Conservation (phyloP, 2,888 invertebrate genomes). For the Caenorhabditis sulstoni region DNA sequence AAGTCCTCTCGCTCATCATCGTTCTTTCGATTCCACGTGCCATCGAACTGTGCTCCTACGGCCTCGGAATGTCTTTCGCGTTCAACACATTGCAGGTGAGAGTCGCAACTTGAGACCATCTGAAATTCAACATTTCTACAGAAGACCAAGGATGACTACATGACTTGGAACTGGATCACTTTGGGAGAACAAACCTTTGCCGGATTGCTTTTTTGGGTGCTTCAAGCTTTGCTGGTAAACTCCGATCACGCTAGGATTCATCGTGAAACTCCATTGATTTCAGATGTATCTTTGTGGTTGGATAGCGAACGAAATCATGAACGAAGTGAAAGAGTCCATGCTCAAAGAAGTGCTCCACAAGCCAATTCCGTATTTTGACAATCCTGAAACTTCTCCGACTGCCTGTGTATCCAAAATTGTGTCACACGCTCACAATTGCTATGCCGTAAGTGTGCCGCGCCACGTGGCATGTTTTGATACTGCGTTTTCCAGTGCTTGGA, state of each 20-base stretch:
- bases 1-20: conserved; percentile 25
- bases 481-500: conserved; percentile 62
- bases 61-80: conserved; percentile 56
- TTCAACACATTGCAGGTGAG: conserved; percentile 32
- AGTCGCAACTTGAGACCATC: no score
- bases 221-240: conserved; percentile 33
- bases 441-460: conserved; percentile 36
- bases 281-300: conserved; percentile 61
- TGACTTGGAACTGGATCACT: conserved; percentile 49
- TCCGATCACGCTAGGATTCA: no score
- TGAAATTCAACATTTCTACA: neutral
- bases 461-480: neutral
- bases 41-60: conserved; percentile 51
- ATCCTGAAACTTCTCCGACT: conserved; percentile 50
- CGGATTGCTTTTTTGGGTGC: conserved; percentile 34
- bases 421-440: conserved; percentile 49
- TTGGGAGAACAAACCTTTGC: conserved; percentile 38
- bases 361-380: conserved; percentile 60
- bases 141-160: conserved; percentile 44
- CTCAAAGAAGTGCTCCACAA: conserved; percentile 52
- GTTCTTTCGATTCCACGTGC: conserved; percentile 44
- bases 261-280: no score
- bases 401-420: conserved; percentile 55
- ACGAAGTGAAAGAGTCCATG: conserved; percentile 46
- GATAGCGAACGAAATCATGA: conserved; percentile 59